Evolutionary conservation across 2,797 vertebrate genomes (phyloP).

Genomic region (Anabacerthia variegaticeps): DNA sequence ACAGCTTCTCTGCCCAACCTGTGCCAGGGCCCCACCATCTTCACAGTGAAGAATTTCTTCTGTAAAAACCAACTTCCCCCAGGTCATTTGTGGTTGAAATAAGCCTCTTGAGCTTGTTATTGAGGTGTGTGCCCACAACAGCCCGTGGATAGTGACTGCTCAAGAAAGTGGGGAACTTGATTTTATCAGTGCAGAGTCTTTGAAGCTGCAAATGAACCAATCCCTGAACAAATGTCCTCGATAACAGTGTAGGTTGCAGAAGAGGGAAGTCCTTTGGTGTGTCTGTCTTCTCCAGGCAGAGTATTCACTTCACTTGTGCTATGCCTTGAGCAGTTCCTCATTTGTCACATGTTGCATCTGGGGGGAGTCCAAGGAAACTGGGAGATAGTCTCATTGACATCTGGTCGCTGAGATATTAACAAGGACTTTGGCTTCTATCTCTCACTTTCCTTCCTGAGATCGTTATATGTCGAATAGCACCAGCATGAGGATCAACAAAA

Average conservation of each 20-base stretch:
- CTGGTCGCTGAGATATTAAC: background rate
- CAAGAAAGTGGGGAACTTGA: background rate
- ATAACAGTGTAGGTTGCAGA: background rate
- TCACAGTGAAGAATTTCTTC: background rate
- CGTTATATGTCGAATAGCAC: background rate
- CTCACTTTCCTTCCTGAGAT: background rate
- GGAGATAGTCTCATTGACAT: background rate
- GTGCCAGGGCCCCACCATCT: rapidly evolving
- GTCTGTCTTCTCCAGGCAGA: background rate
- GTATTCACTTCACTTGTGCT: background rate
- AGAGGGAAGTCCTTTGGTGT: background rate
- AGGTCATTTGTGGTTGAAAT: background rate
- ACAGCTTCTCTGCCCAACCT: background rate
- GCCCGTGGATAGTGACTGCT: background rate
- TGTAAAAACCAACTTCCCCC: background rate
- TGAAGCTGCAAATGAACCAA: background rate
- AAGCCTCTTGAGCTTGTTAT: background rate
- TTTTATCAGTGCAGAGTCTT: background rate
- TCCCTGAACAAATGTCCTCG: background rate
- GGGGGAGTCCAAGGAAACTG: background rate
- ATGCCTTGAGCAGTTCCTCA: background rate
- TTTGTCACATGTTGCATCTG: constrained; percentile 3
- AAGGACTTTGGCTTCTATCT: background rate
- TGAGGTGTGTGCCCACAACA: background rate
- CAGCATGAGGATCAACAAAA: background rate